These are phyloP conservation scores for Acyrthosiphon pisum DNA, from an alignment of 1,140 invertebrate species.

Conservation along the genomic window DNA sequence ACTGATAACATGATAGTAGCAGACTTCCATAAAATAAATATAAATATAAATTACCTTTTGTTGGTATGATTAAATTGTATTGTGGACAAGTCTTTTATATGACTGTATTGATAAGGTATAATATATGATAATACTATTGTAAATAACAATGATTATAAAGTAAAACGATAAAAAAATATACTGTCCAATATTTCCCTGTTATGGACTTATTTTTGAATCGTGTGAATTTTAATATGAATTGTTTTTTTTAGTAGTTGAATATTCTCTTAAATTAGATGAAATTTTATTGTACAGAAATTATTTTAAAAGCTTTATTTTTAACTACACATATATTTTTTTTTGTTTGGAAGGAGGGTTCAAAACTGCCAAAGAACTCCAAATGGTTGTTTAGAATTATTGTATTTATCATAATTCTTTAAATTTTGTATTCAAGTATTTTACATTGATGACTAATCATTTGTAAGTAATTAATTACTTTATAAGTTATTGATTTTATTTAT, in stretches of 20 bases:
- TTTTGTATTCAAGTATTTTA: conserved; percentile 42
- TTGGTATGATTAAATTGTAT: neutral
- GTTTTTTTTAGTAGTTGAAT: conserved; percentile 43
- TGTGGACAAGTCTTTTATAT: neutral
- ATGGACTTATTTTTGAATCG: conserved; percentile 48
- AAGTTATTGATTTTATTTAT: conserved; percentile 1
- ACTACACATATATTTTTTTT: neutral
- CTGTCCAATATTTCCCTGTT: conserved; percentile 42
- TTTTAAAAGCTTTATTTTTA: conserved; percentile 37
- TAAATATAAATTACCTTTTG: conserved; percentile 11
- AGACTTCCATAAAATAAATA: neutral
- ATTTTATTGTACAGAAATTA: conserved; percentile 40
- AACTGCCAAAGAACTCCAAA: conserved; percentile 46
- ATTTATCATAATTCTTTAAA: conserved; percentile 15
- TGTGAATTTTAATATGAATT: conserved; percentile 55
- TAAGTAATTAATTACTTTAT: conserved; percentile 45
- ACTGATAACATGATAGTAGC: conserved; percentile 15
- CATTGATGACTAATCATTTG: conserved; percentile 39
- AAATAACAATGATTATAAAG: conserved; percentile 20
- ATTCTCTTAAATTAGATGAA: conserved; percentile 34
- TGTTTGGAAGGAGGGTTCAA: neutral
- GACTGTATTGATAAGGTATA: neutral
- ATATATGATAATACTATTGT: conserved; percentile 25
- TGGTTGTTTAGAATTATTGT: conserved; percentile 47
- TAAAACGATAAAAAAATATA: neutral